Base-by-base conservation (phyloP, 2,888 invertebrate genomes). In the Spodoptera littoralis region DNA sequence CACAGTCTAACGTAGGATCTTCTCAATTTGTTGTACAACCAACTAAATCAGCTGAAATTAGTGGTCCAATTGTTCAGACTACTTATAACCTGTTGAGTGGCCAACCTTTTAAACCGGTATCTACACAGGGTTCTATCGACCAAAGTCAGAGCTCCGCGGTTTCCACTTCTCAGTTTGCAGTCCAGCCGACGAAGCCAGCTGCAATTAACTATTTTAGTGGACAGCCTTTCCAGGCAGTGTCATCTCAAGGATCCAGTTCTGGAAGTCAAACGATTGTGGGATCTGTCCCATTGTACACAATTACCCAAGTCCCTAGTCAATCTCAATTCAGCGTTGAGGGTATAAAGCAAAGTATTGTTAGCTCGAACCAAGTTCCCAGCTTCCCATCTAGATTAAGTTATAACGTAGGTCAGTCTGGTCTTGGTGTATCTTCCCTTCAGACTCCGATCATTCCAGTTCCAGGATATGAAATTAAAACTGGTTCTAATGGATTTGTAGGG, bases 401-500 rank as follows among this genome's bases (percentile, higher is more conserved):
- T 13, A 53, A 48, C 18, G 50, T 57, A 48, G 55, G 22, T 11
- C 49, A 46, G 12, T 27, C 42, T n/a, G 44, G 45, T 11, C 48
- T 46, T 3, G n/a, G n/a, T 2, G 60, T 67, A n/a, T 65, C 73
- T 22, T 51, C 58, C 5, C 43, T 47, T 50, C 64, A 73, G 41
- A 24, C 27, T 22, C 63, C 73, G 70, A 60, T 72, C 51, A 58
- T 65, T 30, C 48, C 51, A 52, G 56, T 54, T 64, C 80, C 84
- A 22, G 63, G 65, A 0, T 81, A 84, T 18, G 62, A 76, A 24
- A 71, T 78, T 3, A 70, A 63, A 49, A 50, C 42, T 11, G 11
- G 50, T 5, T 47, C 47, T 11, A 60, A 77, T 42, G 78, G 81
- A 53, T 79, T 87, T 24, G 78, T 80, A 36, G 90, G 87, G 30